Percentiles rank a stretch among this genome's conserved stretches.
These are phyloP conservation scores for Chrysolina haemoptera DNA, from an alignment of 2,888 invertebrate species.

Conservation along the genomic window DNA sequence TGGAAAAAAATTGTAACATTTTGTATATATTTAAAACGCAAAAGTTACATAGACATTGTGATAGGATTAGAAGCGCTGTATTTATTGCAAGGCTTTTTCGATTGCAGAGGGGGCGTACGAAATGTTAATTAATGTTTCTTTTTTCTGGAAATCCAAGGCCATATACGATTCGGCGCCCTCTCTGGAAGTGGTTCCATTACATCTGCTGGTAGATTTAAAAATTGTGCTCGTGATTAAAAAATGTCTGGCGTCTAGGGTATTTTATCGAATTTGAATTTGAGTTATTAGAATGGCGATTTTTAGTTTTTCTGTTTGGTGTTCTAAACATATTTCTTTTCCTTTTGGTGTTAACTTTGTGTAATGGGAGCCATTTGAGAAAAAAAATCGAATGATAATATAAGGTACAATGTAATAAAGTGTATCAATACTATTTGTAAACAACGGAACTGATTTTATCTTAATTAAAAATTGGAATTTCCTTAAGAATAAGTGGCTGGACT, in stretches of 20 bases:
- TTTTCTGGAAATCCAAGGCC: slow-evolving; percentile 19
- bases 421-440: slow-evolving; percentile 35
- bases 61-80: slow-evolving; percentile 44
- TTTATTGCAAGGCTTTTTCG: slow-evolving; percentile 31
- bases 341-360: slow-evolving; percentile 56
- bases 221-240: slow-evolving; percentile 42
- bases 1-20: slow-evolving; percentile 47
- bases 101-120: slow-evolving; percentile 17
- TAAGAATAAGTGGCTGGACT: not conserved
- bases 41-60: slow-evolving; percentile 45
- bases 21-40: slow-evolving; percentile 47
- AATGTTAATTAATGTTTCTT: not conserved
- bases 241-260: slow-evolving; percentile 46
- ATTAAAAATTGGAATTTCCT: slow-evolving; percentile 27
- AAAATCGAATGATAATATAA: slow-evolving; percentile 29
- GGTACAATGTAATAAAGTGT: slow-evolving; percentile 39
- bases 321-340: slow-evolving; percentile 57
- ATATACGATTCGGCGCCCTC: slow-evolving; percentile 18
- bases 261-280: slow-evolving; percentile 40
- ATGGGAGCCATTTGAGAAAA: slow-evolving; percentile 38
- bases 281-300: slow-evolving; percentile 51
- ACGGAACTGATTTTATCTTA: slow-evolving; percentile 42
- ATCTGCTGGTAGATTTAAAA: slow-evolving; percentile 43
- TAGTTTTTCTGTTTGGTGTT: slow-evolving; percentile 58
- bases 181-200: slow-evolving; percentile 36